Evolutionary conservation across 2,797 vertebrate species (phyloP).

Genomic region (Morelia viridis): DNA sequence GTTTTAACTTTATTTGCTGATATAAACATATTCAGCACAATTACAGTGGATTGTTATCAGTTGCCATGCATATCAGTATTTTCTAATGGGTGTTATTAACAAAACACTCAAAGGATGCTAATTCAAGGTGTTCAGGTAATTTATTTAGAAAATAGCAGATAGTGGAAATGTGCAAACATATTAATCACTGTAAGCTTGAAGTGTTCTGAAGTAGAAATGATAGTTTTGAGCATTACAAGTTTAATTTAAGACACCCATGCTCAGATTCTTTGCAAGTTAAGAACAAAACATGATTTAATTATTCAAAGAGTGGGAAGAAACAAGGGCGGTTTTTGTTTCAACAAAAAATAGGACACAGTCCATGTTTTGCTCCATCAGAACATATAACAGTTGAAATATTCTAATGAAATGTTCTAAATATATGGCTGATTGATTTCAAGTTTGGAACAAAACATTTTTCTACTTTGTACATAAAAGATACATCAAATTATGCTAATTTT

Average conservation of each 20-base stretch:
- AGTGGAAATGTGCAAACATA: background rate
- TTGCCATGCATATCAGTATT: background rate
- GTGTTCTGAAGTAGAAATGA: background rate
- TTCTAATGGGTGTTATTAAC: background rate
- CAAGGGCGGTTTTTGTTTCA: background rate
- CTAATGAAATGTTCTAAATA: background rate
- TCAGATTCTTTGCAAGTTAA: background rate
- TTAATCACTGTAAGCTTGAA: background rate
- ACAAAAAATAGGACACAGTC: background rate
- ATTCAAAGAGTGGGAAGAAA: background rate
- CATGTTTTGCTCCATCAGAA: background rate
- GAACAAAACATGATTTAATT: background rate
- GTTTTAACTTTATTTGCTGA: background rate
- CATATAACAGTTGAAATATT: background rate
- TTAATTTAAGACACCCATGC: background rate
- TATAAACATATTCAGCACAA: background rate
- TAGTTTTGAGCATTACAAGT: background rate
- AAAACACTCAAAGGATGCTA: background rate
- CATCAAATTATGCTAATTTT: background rate
- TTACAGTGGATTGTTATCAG: background rate
- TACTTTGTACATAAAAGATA: background rate
- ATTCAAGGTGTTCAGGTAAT: background rate
- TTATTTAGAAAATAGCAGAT: background rate
- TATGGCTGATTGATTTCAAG: background rate
- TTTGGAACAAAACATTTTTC: background rate